Evolutionary conservation across 1,140 invertebrate species (phyloP), one percentile per base, ranked within the genome.

Genomic region (Drosophila malerkotliana): DNA sequence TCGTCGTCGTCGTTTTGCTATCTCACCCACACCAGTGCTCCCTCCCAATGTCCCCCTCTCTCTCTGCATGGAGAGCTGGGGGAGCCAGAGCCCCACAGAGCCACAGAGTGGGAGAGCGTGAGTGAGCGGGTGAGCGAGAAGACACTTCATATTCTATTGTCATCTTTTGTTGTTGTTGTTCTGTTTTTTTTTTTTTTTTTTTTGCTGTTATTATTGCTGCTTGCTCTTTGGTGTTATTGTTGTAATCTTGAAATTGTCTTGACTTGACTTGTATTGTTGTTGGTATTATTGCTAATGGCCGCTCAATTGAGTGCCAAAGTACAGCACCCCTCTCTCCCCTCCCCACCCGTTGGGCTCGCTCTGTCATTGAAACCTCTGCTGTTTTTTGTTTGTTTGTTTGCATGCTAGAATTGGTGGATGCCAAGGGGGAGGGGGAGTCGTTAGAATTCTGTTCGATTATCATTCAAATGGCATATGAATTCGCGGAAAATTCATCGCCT

Each of bases 191-290:
- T 85, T 82, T 82, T 81, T 52, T 32, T 37, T 41, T 8, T 45
- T 28, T 52, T 47, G 18, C 24, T 49, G 34, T 55, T 61, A 21
- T 54, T 62, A 26, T 58, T 58, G 18, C 74, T 84, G 72, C 58
- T 58, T 68, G 63, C 45, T 47, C 44, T 47, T 47, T 47, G 15
- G 45, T 48, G 53, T 28, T 28, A 55, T 82, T 84, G 73, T 85
- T 85, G 82, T 85, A 85, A 87, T 85, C 82, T 85, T 87, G 61
- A 85, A 85, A 87, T 85, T 85, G 83, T 85, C 82, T 85, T 85
- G 41, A 34, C 77, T 67, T 68, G 61, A 73, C 68, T 62, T 59
- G 41, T 56, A 41, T 41, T 73, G 66, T 47, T 82, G 71, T 68
- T 83, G 80, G 71, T 73, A 72, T 71, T 85, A 66, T 76, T 87